Conservation (phyloP, 2,113 vertebrate species). For the Bos indicus region DNA sequence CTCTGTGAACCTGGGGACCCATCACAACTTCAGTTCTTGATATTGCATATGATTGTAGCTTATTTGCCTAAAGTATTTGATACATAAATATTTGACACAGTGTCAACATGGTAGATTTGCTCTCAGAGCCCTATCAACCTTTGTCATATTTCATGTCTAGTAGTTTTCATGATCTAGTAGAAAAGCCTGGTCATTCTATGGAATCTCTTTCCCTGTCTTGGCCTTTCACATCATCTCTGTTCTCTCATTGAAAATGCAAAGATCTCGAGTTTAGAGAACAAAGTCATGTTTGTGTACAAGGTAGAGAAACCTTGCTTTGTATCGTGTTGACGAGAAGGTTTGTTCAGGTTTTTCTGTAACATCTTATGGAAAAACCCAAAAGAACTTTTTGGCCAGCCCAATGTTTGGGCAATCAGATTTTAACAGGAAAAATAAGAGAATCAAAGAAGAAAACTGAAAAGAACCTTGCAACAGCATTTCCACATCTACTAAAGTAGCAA, state of each 20-base stretch:
- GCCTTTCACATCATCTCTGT: background rate
- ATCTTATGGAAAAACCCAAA: background rate
- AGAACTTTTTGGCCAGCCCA: background rate
- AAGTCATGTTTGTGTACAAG: background rate
- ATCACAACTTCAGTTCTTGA: background rate
- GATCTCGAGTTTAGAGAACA: background rate
- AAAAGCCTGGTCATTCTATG: background rate
- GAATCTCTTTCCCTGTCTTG: background rate
- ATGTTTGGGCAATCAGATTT: background rate
- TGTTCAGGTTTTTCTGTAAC: background rate
- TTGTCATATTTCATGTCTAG: background rate
- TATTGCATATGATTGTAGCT: background rate
- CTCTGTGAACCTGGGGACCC: background rate
- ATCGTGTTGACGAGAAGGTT: background rate
- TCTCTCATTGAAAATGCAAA: slow-evolving; percentile 10
- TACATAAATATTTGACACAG: background rate
- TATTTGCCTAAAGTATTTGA: background rate
- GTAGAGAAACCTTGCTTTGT: background rate
- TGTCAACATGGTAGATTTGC: background rate
- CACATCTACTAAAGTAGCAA: background rate
- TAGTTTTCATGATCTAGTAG: background rate
- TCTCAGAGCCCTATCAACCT: background rate
- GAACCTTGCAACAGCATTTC: background rate
- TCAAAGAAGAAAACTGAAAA: background rate
- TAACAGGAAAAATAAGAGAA: background rate